phyloP scores from a whole-genome alignment of 2,888 invertebrate species.

The Asteroscopus sphinx region DNA sequence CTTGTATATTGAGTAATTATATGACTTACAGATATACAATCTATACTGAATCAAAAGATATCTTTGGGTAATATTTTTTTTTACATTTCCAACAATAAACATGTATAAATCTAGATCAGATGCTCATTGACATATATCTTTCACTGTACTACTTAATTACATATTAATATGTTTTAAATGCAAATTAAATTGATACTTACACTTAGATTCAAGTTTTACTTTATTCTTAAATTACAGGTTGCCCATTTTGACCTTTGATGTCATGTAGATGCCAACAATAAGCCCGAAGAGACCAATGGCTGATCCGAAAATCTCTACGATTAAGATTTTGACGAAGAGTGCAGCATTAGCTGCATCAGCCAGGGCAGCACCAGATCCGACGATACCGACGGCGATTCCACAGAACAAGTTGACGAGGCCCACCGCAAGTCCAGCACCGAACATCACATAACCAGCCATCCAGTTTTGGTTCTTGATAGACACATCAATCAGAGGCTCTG shows the following conservation, averaged over 20 bases:
- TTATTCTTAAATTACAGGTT: conserved; percentile 87
- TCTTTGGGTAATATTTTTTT: background rate
- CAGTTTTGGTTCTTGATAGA: conserved; percentile 91
- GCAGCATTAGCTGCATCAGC: conserved; percentile 99
- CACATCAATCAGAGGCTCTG: conserved; percentile 78
- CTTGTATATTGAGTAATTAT: conserved; percentile 2
- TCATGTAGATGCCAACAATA: conserved; percentile 99
- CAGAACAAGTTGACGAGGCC: conserved; percentile 99
- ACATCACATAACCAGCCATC: conserved; percentile 97
- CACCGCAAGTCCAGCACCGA: conserved; percentile 98
- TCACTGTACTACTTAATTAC: conserved; percentile 11
- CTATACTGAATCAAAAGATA: conserved; percentile 1
- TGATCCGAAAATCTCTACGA: conserved; percentile 99
- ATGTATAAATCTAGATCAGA: background rate
- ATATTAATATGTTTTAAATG: conserved; percentile 39
- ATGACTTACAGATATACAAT: conserved; percentile 7
- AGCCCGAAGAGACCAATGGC: conserved; percentile 99
- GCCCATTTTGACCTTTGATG: conserved; percentile 95
- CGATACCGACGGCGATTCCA: conserved; percentile 98
- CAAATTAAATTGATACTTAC: conserved; percentile 74
- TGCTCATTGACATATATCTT: conserved; percentile 10
- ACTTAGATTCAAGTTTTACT: conserved; percentile 79
- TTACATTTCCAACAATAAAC: conserved; percentile 6
- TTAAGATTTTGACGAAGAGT: conserved; percentile 99
- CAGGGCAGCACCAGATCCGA: conserved; percentile 99